Evolutionary conservation across 2,888 invertebrate species (phyloP).

Genomic region (Allophyes oxyacanthae): DNA sequence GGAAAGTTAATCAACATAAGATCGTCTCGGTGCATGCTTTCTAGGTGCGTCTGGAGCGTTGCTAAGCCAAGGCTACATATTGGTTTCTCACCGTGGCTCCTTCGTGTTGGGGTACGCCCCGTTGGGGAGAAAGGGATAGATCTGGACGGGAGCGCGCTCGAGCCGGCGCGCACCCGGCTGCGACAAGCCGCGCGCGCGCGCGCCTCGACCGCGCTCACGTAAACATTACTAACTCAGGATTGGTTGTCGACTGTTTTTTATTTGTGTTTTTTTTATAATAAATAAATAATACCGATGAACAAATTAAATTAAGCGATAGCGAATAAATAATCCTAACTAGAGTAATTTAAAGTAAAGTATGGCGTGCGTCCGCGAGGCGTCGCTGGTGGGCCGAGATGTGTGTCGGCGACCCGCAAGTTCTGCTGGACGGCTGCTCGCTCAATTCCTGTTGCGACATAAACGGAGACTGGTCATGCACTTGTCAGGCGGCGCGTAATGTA

Average conservation of each 20-base stretch:
- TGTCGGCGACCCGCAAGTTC: constrained; percentile 84
- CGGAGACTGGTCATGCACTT: constrained; percentile 89
- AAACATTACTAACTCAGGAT: constrained; percentile 77
- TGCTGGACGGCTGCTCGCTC: constrained; percentile 84
- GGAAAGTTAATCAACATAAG: constrained; percentile 82
- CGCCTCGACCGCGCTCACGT: constrained; percentile 74
- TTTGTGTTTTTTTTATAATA: constrained; percentile 80
- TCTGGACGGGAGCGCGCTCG: constrained; percentile 72
- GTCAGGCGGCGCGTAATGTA: constrained; percentile 88
- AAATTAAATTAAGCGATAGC: constrained; percentile 88
- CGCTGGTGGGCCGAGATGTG: constrained; percentile 85
- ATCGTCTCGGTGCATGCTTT: constrained; percentile 78
- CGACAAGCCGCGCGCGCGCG: constrained; percentile 63
- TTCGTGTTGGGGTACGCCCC: constrained; percentile 81
- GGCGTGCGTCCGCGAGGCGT: constrained; percentile 84
- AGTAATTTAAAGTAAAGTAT: constrained; percentile 85
- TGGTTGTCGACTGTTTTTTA: constrained; percentile 86
- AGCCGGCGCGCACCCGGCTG: constrained; percentile 68
- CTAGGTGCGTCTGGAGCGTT: constrained; percentile 84
- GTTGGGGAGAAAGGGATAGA: constrained; percentile 74
- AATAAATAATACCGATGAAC: constrained; percentile 86
- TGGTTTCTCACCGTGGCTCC: constrained; percentile 88
- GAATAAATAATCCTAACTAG: constrained; percentile 89
- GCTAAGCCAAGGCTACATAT: constrained; percentile 87
- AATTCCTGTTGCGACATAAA: constrained; percentile 90